Conservation (phyloP, 2,797 vertebrate genomes). For the Periparus ater region DNA sequence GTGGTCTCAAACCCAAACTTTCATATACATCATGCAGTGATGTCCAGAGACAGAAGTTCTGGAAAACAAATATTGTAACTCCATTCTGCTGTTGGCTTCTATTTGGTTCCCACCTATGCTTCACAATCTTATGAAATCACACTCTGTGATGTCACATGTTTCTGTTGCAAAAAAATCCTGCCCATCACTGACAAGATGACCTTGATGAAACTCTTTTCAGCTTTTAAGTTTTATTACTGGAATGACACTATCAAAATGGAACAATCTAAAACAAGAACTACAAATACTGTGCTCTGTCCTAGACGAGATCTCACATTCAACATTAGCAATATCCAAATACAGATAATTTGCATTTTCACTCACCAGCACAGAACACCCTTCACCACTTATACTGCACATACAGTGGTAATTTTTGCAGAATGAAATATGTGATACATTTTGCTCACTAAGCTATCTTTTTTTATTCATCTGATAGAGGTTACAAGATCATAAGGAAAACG, state of each 20-base stretch:
- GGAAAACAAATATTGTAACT: not conserved
- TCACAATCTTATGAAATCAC: not conserved
- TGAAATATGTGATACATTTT: not conserved
- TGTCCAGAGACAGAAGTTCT: not conserved
- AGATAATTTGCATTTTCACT: not conserved
- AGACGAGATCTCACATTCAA: not conserved
- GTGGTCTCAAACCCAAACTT: not conserved
- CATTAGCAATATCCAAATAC: not conserved
- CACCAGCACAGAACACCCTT: not conserved
- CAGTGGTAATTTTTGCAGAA: not conserved
- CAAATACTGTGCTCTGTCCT: not conserved
- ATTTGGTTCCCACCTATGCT: not conserved
- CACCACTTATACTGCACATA: not conserved
- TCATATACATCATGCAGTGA: not conserved
- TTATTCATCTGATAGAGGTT: not conserved
- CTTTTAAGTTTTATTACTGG: not conserved
- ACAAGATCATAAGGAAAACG: not conserved
- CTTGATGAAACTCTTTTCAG: not conserved
- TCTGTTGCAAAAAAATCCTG: not conserved
- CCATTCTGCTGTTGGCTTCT: not conserved
- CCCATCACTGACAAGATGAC: not conserved
- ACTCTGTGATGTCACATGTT: fast-evolving
- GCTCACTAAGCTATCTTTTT: not conserved
- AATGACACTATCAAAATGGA: not conserved
- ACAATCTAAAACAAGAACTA: not conserved